These are phyloP conservation scores for Geotrypetes seraphini DNA, from an alignment of 2,797 vertebrate species.

Conservation along the genomic window DNA sequence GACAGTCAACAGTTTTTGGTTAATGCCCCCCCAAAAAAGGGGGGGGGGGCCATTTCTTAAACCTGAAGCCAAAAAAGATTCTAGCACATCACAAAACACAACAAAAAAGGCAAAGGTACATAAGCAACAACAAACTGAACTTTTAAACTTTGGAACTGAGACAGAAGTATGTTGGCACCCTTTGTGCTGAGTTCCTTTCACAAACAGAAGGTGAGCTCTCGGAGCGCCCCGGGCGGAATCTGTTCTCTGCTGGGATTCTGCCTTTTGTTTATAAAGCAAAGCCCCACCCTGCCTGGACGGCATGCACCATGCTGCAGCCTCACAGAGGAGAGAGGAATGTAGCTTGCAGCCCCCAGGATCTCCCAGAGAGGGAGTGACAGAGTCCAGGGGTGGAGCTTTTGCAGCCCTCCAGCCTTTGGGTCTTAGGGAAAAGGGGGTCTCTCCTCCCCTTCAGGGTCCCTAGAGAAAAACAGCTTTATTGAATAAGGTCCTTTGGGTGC, in stretches of 20 bases:
- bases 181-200: conserved; percentile 34
- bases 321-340: neutral
- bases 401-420: too few relatives aligned
- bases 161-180: conserved; percentile 35
- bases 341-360: neutral
- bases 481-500: too few relatives aligned
- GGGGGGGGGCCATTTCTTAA: conserved; percentile 14
- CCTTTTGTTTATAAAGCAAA: conserved; percentile 63
- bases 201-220: conserved; percentile 57
- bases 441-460: too few relatives aligned
- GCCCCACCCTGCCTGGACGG: conserved; percentile 39
- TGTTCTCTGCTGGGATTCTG: conserved; percentile 65
- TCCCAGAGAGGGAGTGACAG: too few relatives aligned
- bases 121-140: conserved; percentile 9
- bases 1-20: too few relatives aligned
- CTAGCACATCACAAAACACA: conserved; percentile 1
- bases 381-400: too few relatives aligned
- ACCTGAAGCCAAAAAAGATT: neutral
- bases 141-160: conserved; percentile 32
- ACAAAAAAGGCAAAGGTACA: too few relatives aligned
- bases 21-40: conserved; percentile 6
- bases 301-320: neutral
- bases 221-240: conserved; percentile 63
- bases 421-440: too few relatives aligned
- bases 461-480: too few relatives aligned